These are phyloP conservation scores for Carlito syrichta DNA, from an alignment of 2,113 vertebrate species.

Conservation along the genomic window DNA sequence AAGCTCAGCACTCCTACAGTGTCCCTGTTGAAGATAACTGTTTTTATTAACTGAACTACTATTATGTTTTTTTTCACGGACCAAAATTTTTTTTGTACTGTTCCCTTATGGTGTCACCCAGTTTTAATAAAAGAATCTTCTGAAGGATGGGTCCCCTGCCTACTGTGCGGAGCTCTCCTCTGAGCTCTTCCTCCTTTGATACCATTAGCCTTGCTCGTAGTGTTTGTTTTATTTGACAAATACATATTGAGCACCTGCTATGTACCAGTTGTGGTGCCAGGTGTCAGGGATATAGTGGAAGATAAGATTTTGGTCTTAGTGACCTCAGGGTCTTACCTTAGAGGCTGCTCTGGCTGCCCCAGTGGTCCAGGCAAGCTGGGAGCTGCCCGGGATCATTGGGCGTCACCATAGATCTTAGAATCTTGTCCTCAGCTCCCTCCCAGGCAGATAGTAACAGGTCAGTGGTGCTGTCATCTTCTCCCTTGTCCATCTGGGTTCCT, in stretches of 20 bases:
- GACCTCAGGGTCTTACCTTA: neutral
- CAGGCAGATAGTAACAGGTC: neutral
- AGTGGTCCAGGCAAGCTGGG: neutral
- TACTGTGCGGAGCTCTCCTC: neutral
- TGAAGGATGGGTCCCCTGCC: conserved; percentile 64
- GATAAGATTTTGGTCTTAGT: neutral
- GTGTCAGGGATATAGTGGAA: neutral
- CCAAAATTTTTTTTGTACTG: conserved; percentile 89
- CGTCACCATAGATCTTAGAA: neutral
- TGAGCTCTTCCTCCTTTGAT: neutral
- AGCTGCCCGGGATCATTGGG: neutral
- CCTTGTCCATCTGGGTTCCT: neutral
- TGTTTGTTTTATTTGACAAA: neutral
- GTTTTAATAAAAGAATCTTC: conserved; percentile 90
- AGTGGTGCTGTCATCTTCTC: neutral
- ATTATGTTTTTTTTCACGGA: conserved; percentile 83
- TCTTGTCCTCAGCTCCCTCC: neutral
- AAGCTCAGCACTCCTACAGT: conserved; percentile 72
- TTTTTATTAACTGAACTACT: conserved; percentile 82
- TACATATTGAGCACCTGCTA: neutral
- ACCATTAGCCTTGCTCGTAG: neutral
- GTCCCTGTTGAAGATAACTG: conserved; percentile 80
- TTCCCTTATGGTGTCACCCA: conserved; percentile 84
- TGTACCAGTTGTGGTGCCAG: neutral
- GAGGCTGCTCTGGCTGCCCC: neutral